Base-by-base conservation (phyloP, 2,888 invertebrate species). In the Rosalia funebris region DNA sequence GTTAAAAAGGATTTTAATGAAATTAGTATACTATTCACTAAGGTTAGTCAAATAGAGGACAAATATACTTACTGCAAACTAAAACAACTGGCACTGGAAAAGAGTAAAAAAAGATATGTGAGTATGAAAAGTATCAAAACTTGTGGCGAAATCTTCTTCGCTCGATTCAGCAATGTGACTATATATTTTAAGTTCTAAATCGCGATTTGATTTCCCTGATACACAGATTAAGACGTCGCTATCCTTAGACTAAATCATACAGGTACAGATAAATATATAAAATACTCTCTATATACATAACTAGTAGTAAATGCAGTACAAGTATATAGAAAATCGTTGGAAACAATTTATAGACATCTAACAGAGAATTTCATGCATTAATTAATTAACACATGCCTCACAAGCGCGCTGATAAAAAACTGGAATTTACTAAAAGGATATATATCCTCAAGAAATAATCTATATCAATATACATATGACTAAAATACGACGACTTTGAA, bases 51-150 rank as follows among this genome's bases (percentile, higher is more conserved):
- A 34, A 12, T n/a, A n/a, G 16, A 39, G n/a, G 10, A 36, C n/a
- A 19, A 25, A 7, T 39, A 44, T 75, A 79, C 81, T 81, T 76
- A 81, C 81, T 79, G 77, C 59, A 81, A 72, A 69, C 77, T 79
- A 66, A 78, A 79, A 63, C 79, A 79, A 71, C 81, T 81, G 70
- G 79, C 74, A 63, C 81, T 81, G 77, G 59, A 79, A 80, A 52
- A 73, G 58, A 74, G 10, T n/a, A 71, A 72, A 61, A 65, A 66
- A 70, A 62, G 20, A 60, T 47, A 19, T 44, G 57, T 62, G 52
- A 62, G 34, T 55, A 55, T 10, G 17, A 32, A 32, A 12, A 19
- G 9, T 41, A 16, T 2, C 17, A 12, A 4, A 9, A 14, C 9
- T n/a, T 41, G 41, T 12, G 2, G 17, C 14, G n/a, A 44, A 17